Base-by-base conservation (phyloP, 2,888 invertebrate genomes). In the Pelosia muscerda region DNA sequence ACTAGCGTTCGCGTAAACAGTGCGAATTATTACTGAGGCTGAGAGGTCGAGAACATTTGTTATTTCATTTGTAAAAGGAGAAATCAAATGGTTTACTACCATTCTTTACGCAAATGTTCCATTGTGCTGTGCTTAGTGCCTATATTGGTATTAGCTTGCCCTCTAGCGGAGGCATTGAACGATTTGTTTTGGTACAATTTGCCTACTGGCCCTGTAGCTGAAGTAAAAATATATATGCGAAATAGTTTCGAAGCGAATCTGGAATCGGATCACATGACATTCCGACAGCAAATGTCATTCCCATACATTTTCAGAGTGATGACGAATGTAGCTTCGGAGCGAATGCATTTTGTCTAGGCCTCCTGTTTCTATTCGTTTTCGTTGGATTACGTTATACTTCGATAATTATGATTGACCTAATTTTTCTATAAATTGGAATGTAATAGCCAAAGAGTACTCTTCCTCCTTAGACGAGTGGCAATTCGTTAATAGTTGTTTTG, bases 41-140 rank as follows among this genome's bases (percentile, higher is more conserved):
- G 77, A 77, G 77, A 81, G 77, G 76, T 76, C 64, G 73, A 75
- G 74, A 81, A 84, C 81, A 83, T 84, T 82, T 81, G 79, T 84
- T 83, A 83, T 80, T 85, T 84, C 79, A 84, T 85, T 84, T 84
- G 79, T 83, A 81, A 79, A 81, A 84, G 76, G 83, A 82, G 83
- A 82, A 85, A 83, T 83, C 81, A 77, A 83, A 82, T 78, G 77
- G 80, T 84, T 87, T 87, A 84, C 76, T 82, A 79, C 79, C 74
- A 78, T 82, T 81, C 78, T 80, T 81, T 86, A 86, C 84, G 86
- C 86, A 88, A 87, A 87, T 87, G 86, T 77, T 72, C 84, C 79
- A 86, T 87, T 88, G 87, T 86, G 74, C 69, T 68, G 72, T 74
- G 69, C 67, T 22, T 57, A 19, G 28, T 11, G 72, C 66, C 70